A percentile compares a stretch with the other conserved stretches of the same genome.
These are phyloP conservation scores for Bubo blakistoni DNA, from an alignment of 2,113 vertebrate species.

Conservation along the genomic window DNA sequence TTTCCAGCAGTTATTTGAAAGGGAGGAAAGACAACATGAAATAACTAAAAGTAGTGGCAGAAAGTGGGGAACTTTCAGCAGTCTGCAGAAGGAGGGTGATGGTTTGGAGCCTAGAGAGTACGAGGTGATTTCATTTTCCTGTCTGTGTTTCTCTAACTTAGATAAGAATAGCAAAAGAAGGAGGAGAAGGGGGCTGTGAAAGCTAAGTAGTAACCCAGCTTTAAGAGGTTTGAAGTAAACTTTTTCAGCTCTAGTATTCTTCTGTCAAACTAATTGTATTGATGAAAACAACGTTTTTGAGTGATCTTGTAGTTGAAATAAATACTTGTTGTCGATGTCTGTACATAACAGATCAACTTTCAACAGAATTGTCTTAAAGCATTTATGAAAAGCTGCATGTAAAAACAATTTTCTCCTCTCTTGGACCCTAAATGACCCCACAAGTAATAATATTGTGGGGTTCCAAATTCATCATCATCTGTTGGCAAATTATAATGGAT, in stretches of 20 bases:
- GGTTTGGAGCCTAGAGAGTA: not conserved
- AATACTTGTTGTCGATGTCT: not conserved
- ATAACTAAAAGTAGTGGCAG: not conserved
- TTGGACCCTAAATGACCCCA: not conserved
- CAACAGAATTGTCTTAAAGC: not conserved
- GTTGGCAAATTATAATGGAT: not conserved
- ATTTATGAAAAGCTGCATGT: not conserved
- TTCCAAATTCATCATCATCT: slow-evolving; percentile 30
- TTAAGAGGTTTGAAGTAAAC: not conserved
- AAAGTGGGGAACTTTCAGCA: not conserved
- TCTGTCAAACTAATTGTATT: not conserved
- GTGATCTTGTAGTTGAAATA: not conserved
- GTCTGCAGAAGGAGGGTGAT: not conserved
- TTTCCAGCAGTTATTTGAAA: not conserved
- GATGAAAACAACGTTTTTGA: not conserved
- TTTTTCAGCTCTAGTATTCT: not conserved
- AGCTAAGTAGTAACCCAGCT: not conserved
- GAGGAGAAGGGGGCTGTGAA: not conserved
- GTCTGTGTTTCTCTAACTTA: not conserved
- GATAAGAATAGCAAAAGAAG: not conserved
- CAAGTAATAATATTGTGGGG: not conserved
- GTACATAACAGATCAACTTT: not conserved
- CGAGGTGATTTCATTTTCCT: not conserved
- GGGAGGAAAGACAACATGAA: not conserved
- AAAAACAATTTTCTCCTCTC: not conserved